phyloP scores from a whole-genome alignment of 2,888 invertebrate genomes.

The Harpalus rufipes region DNA sequence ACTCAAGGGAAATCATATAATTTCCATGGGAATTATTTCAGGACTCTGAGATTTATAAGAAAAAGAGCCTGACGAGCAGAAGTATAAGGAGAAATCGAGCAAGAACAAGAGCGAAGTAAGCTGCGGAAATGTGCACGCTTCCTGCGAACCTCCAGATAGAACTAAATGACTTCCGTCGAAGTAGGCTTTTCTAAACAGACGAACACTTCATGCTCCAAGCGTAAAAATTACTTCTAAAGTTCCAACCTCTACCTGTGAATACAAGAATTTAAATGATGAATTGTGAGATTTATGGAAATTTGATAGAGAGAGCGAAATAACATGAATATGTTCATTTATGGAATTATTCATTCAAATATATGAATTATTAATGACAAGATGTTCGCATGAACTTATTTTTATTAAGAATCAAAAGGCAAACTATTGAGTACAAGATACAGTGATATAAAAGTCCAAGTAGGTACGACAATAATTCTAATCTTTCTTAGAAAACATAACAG shows the following conservation, averaged over 20 bases:
- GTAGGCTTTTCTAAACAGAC: slow-evolving; percentile 33
- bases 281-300: slow-evolving; percentile 7
- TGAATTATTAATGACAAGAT: background rate
- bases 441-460: too few relatives aligned
- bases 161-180: slow-evolving; percentile 57
- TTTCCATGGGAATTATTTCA: slow-evolving; percentile 52
- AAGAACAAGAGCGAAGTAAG: slow-evolving; percentile 51
- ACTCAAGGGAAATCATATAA: slow-evolving; percentile 48
- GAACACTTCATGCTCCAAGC: slow-evolving; percentile 4
- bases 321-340: slow-evolving; percentile 6
- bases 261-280: slow-evolving; percentile 12
- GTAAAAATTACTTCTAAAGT: background rate
- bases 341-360: background rate
- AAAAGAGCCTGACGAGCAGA: background rate
- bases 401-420: too few relatives aligned
- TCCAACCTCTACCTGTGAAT: background rate
- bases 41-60: slow-evolving; percentile 10
- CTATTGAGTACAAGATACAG: too few relatives aligned
- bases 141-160: slow-evolving; percentile 55
- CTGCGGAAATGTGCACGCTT: slow-evolving; percentile 56
- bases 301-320: background rate
- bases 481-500: too few relatives aligned
- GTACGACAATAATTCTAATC: too few relatives aligned
- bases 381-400: background rate
- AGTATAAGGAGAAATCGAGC: slow-evolving; percentile 10